Percentiles rank a stretch among this genome's conserved stretches.
These are phyloP conservation scores for Sesamia nonagrioides DNA, from an alignment of 1,140 invertebrate species.

Conservation along the genomic window DNA sequence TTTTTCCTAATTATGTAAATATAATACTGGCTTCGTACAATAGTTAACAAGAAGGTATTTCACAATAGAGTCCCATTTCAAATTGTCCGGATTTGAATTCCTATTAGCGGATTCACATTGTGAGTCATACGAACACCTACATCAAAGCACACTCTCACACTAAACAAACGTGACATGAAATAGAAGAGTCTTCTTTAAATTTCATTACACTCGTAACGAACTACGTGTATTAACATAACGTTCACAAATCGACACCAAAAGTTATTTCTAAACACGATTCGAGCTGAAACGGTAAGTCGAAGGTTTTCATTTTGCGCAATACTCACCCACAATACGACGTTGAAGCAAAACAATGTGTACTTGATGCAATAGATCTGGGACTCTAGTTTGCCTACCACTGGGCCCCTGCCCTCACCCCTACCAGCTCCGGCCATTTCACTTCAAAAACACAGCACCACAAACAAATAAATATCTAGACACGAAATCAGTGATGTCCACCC, in stretches of 20 bases:
- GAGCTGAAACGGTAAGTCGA: slow-evolving; percentile 37
- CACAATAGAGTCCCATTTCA: neutral
- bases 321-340: slow-evolving; percentile 91
- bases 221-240: slow-evolving; percentile 9
- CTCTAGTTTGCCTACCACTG: slow-evolving; percentile 87
- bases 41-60: neutral
- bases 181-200: neutral
- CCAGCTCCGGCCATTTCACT: slow-evolving; percentile 81
- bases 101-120: neutral
- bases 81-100: neutral
- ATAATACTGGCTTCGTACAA: neutral
- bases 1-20: neutral
- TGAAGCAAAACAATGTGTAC: slow-evolving; percentile 91
- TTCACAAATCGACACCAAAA: slow-evolving; percentile 44
- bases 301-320: slow-evolving; percentile 45
- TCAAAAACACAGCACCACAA: slow-evolving; percentile 68
- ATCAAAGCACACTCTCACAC: neutral
- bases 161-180: slow-evolving; percentile 8
- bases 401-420: slow-evolving; percentile 78
- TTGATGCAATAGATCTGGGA: slow-evolving; percentile 91
- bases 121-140: slow-evolving; percentile 8
- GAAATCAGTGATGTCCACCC: slow-evolving; percentile 63
- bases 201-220: slow-evolving; percentile 19
- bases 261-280: slow-evolving; percentile 59
- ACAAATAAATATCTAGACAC: slow-evolving; percentile 54